Base-by-base conservation (phyloP, 2,113 vertebrate species). In the Carassius gibelio region DNA sequence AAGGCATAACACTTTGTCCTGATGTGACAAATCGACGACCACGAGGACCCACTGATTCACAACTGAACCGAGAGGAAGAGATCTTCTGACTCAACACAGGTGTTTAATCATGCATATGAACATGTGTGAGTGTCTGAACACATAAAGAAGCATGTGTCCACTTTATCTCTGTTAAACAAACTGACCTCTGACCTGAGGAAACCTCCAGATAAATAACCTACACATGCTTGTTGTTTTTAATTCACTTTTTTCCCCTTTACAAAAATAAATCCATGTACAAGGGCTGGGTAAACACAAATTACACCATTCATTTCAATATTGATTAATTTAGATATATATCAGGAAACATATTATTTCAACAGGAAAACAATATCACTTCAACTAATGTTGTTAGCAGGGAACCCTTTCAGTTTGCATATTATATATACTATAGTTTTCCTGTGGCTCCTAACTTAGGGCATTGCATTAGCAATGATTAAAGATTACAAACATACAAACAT, bases 81-180 rank as follows among this genome's bases (percentile, higher is more conserved):
- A 79, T 50, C 83, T 9, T 59, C 84, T 84, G 84, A 83, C 57
- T 84, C 80, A 85, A 86, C 61, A 30, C 81, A 79, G 81, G 84
- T 85, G 84, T 82, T 82, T 79, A 82, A 72, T 64, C 50, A 38
- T 23, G 38, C 36, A 61, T 59, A 21, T 52, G 36, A 81, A 72
- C 81, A 42, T 34, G 64, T 87, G 84, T 90, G 69, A n/a, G 15
- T 1, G 34, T 5, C 74, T 55, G 23, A 74, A 74, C 71, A 48
- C 2, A 1, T 14, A 74, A 23, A 26, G 21, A 59, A 19, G 19
- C 15, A 21, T 21, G 55, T 8, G 6, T 30, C 45, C 0, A 6
- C 74, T 75, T 75, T 15, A 75, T 30, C 48, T 55, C 7, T 14
- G 34, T 23, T 50, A 50, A 55, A 76, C 45, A 55, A 15, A 75